phyloP scores from a whole-genome alignment of 1,140 invertebrate species.

The Theocolax elegans region DNA sequence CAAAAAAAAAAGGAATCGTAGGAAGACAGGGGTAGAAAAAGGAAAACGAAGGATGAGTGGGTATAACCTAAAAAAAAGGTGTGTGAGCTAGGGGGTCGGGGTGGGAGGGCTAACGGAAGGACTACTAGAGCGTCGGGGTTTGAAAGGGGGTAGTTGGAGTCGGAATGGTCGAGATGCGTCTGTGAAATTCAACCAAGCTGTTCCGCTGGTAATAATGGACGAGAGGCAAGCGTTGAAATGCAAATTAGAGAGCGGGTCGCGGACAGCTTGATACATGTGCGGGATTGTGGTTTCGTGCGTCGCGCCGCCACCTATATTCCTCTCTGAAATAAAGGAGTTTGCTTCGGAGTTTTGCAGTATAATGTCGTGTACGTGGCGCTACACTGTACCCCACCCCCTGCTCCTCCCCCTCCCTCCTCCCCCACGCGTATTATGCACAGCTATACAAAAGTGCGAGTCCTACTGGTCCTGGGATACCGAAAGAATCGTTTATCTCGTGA shows the following conservation, averaged over 20 bases:
- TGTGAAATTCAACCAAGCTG: slow-evolving; percentile 56
- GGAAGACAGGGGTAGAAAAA: no score
- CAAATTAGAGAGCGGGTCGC: slow-evolving; percentile 65
- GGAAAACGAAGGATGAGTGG: not conserved
- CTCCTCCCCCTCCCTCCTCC: slow-evolving; percentile 14
- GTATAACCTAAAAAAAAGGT: no score
- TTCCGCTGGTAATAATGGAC: slow-evolving; percentile 61
- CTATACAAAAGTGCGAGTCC: no score
- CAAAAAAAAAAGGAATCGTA: no score
- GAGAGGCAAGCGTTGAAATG: slow-evolving; percentile 66
- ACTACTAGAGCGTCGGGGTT: not conserved
- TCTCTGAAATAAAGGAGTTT: slow-evolving; percentile 60
- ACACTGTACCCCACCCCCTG: no score
- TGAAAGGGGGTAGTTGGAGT: slow-evolving; percentile 10
- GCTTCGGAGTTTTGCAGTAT: slow-evolving; percentile 59
- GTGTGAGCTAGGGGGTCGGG: no score
- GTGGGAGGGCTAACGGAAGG: not conserved
- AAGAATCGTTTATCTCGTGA: no score
- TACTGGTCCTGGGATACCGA: no score
- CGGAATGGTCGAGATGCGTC: slow-evolving; percentile 51
- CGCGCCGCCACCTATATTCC: slow-evolving; percentile 60
- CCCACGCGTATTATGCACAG: not conserved
- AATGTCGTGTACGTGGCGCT: slow-evolving; percentile 46
- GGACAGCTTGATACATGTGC: slow-evolving; percentile 67
- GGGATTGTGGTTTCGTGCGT: slow-evolving; percentile 65